Base-by-base conservation (phyloP, 2,113 vertebrate species). In the Aldabrachelys gigantea region DNA sequence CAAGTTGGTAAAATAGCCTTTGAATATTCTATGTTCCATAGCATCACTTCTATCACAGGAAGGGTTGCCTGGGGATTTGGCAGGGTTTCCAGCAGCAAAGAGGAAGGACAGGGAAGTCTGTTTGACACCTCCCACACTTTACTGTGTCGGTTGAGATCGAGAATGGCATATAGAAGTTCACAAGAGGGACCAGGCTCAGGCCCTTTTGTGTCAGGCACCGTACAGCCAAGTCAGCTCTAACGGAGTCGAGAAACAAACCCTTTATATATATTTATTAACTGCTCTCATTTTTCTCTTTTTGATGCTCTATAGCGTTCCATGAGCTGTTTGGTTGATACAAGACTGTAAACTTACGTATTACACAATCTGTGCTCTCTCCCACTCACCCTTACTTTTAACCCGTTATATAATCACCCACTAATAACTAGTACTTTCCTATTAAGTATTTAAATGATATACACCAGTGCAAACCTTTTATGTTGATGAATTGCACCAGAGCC, bases 71-170 rank as follows among this genome's bases (percentile, higher is more conserved):
- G 83, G 96, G 95, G 95, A 94, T 96, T 89, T 93, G 93, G 90
- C 95, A 96, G 94, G 92, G 72, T 86, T 95, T 95, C 93, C 92
- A 97, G 85, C 97, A 97, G 93, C 85, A 69, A 96, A 96, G 93
- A 94, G 93, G 95, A 95, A 97, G 96, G 27, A 59, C 10, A 95
- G 50, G 88, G 95, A 96, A 96, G 95, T 97, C 96, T 97, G 95
- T 95, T 96, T 92, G 93, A 94, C 93, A 97, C 96, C 96, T 96
- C 85, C 88, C 78, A 89, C 89, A 10, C 53, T 93, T 96, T 96
- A 96, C 95, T 93, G 87, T 62, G 83, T 49, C 89, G 31, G 31
- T 13, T 65, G 59, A 65, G 59, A 14, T 65, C 7, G 14, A 65
- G 31, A 31, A 31, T 29, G 59, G 31, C 59, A 65, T 92, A 85